A percentile compares a stretch with the other conserved stretches of the same genome.
Evolutionary conservation across 2,113 vertebrate species (phyloP).

Genomic region (Oceanodroma tethys): DNA sequence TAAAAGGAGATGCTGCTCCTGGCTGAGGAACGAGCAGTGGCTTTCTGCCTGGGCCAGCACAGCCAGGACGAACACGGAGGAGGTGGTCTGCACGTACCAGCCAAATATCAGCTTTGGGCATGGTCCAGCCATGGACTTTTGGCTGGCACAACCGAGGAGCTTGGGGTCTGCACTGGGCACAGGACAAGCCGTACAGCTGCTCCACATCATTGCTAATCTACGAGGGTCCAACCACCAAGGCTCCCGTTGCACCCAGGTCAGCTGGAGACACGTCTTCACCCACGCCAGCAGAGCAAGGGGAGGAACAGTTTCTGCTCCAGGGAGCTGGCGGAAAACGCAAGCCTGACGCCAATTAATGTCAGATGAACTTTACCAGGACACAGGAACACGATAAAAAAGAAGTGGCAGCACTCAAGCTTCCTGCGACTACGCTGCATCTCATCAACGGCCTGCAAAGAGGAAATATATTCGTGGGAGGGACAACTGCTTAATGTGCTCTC

Average conservation of each 20-base stretch:
- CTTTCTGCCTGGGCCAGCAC: neutral
- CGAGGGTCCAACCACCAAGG: neutral
- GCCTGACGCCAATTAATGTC: neutral
- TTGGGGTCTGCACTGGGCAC: neutral
- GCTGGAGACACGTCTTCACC: rapidly evolving
- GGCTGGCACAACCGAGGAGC: rapidly evolving
- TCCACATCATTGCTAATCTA: neutral
- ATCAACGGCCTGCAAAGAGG: neutral
- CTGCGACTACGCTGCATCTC: neutral
- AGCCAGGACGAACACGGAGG: neutral
- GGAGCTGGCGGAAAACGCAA: neutral
- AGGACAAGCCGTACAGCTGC: neutral
- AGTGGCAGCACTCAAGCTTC: constrained; percentile 11
- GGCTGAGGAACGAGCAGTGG: neutral
- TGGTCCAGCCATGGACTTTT: neutral
- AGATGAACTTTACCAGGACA: neutral
- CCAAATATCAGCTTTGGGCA: neutral
- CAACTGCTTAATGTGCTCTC: neutral
- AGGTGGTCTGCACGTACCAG: rapidly evolving
- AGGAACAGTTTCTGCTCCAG: neutral
- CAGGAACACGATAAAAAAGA: neutral
- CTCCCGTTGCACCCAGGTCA: neutral
- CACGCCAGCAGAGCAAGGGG: rapidly evolving
- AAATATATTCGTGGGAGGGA: neutral
- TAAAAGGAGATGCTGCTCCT: neutral